Evolutionary conservation across 1,140 invertebrate species (phyloP).

Genomic region (Neomicropteryx cornuta): DNA sequence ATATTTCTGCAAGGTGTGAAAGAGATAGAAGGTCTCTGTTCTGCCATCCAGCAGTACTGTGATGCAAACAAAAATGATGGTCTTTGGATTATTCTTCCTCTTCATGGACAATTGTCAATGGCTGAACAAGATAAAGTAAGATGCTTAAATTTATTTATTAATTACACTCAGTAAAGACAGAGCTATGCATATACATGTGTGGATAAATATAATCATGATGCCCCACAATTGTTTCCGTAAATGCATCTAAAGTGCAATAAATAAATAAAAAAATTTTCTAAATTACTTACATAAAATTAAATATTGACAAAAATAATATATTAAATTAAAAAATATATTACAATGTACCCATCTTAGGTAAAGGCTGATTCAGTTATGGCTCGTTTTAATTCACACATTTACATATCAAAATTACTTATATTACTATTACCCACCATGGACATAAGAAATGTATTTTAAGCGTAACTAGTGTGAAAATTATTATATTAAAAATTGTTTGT

Average conservation of each 20-base stretch:
- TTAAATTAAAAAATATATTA: slow-evolving; percentile 1
- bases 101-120: slow-evolving; percentile 89
- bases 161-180: too few species aligned
- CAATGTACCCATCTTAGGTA: neutral
- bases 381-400: slow-evolving; percentile 1
- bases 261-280: too few species aligned
- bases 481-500: too few species aligned
- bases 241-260: too few species aligned
- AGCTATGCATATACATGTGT: too few species aligned
- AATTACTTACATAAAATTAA: too few species aligned
- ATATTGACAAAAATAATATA: slow-evolving; percentile 7
- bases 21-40: slow-evolving; percentile 86
- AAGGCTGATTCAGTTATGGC: neutral
- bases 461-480: too few species aligned
- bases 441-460: too few species aligned
- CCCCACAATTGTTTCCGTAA: too few species aligned
- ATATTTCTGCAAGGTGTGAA: slow-evolving; percentile 94
- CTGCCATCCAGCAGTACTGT: slow-evolving; percentile 77
- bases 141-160: slow-evolving; percentile 4
- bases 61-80: slow-evolving; percentile 60
- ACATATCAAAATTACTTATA: too few species aligned
- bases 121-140: slow-evolving; percentile 90
- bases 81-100: slow-evolving; percentile 88
- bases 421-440: too few species aligned
- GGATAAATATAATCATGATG: too few species aligned